These are phyloP conservation scores for Mayetiola destructor DNA, from an alignment of 2,888 invertebrate genomes.

Conservation along the genomic window DNA sequence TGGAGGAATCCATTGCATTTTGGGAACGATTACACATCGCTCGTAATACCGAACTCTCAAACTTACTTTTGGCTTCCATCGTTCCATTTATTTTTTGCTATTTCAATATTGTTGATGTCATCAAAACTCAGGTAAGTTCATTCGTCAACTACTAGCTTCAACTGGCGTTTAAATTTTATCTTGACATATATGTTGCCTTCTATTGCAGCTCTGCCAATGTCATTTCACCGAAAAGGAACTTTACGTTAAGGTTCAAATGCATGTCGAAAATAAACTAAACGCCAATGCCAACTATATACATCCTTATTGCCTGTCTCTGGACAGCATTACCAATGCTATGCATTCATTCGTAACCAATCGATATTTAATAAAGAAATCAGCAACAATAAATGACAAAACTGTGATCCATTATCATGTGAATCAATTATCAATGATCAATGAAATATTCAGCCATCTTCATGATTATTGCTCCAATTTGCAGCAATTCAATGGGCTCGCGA, in stretches of 20 bases:
- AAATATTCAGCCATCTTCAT: not conserved
- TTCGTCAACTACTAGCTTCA: not conserved
- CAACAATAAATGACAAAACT: not conserved
- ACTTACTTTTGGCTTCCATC: slow-evolving; percentile 43
- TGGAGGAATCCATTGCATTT: not conserved
- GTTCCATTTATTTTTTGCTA: slow-evolving; percentile 49
- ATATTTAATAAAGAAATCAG: not conserved
- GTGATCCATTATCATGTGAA: not conserved
- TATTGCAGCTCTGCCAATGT: slow-evolving; percentile 23
- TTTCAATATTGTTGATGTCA: slow-evolving; percentile 38
- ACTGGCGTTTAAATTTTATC: not conserved
- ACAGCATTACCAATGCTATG: slow-evolving; percentile 44
- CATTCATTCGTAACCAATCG: slow-evolving; percentile 33
- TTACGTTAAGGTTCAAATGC: slow-evolving; percentile 43
- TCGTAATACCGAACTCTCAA: slow-evolving; percentile 34
- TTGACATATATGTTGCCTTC: not conserved
- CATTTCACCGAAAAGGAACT: slow-evolving; percentile 39
- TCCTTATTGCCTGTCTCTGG: slow-evolving; percentile 61
- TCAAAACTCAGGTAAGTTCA: slow-evolving; percentile 38
- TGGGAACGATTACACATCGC: not conserved
- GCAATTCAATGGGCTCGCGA: not conserved
- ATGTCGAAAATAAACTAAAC: slow-evolving; percentile 40
- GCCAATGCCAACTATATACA: slow-evolving; percentile 37
- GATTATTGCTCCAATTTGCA: not conserved
- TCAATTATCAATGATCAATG: not conserved